Conservation (phyloP, 2,888 invertebrate genomes). For the Melitaea athalia region DNA sequence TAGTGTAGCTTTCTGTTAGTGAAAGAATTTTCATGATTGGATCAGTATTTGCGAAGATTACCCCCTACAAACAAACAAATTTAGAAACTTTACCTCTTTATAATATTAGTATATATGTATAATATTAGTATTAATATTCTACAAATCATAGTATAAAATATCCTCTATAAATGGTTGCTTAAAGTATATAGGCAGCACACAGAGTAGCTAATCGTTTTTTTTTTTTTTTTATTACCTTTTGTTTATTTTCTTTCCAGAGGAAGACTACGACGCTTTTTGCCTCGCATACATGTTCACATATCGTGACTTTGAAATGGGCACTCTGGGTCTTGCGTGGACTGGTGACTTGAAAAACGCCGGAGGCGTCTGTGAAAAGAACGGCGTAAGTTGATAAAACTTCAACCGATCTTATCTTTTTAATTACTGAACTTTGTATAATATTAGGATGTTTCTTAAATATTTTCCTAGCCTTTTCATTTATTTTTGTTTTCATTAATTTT, state of each 20-base stretch:
- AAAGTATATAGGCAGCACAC: neutral
- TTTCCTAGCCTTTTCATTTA: neutral
- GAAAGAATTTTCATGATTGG: too few relatives aligned
- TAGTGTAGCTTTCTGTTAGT: too few relatives aligned
- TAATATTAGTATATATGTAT: too few relatives aligned
- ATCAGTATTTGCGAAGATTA: too few relatives aligned
- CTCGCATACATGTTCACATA: constrained; percentile 99
- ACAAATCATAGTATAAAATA: neutral
- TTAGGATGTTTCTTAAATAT: neutral
- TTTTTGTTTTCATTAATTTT: neutral
- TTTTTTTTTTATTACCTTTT: neutral
- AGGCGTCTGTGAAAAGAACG: constrained; percentile 98
- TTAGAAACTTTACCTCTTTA: too few relatives aligned
- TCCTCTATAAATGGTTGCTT: too few relatives aligned
- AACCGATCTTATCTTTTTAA: neutral
- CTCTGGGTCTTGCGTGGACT: constrained; percentile 98
- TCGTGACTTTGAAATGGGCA: constrained; percentile 97
- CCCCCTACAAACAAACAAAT: too few relatives aligned
- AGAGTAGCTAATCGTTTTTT: neutral
- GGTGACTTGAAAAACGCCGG: constrained; percentile 97
- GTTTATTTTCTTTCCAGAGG: constrained; percentile 84
- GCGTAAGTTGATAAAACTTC: constrained; percentile 82
- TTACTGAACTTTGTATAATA: neutral
- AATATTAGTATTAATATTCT: too few relatives aligned
- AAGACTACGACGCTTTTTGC: constrained; percentile 99